A percentile compares a stretch with the other conserved stretches of the same genome.
phyloP scores from a whole-genome alignment of 1,140 invertebrate genomes.

The Catajapyx aquilonaris region DNA sequence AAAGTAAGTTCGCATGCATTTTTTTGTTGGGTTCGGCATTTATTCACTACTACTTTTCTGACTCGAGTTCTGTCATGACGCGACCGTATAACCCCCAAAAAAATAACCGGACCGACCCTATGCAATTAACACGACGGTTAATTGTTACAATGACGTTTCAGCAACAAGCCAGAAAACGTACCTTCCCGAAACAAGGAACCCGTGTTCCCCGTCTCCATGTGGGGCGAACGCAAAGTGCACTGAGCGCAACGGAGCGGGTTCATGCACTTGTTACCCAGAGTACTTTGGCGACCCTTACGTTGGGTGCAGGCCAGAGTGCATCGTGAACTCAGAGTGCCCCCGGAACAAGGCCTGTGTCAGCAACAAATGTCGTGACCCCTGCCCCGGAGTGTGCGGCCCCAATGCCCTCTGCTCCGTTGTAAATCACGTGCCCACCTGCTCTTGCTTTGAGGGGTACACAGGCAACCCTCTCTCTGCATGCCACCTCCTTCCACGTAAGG shows the following conservation, averaged over 20 bases:
- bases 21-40: too few relatives aligned
- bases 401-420: conserved; percentile 59
- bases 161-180: conserved; percentile 11
- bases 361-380: conserved; percentile 47
- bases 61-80: too few relatives aligned
- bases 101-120: too few relatives aligned
- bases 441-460: conserved; percentile 44
- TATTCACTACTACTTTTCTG: too few relatives aligned
- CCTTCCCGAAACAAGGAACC: conserved; percentile 19
- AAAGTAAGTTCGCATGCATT: too few relatives aligned
- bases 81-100: too few relatives aligned
- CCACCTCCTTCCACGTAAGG: conserved; percentile 19
- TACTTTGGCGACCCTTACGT: too few relatives aligned
- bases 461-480: conserved; percentile 24
- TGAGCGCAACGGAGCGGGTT: conserved; percentile 17
- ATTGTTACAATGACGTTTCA: too few relatives aligned
- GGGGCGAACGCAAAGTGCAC: conserved; percentile 26
- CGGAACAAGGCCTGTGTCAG: conserved; percentile 42
- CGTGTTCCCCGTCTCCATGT: conserved; percentile 45
- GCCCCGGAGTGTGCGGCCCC: conserved; percentile 43
- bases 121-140: too few relatives aligned
- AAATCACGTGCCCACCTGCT: conserved; percentile 48
- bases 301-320: conserved; percentile 52
- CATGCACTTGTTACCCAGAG: too few relatives aligned
- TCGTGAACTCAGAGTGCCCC: conserved; percentile 45